Conservation (phyloP, 1,140 invertebrate genomes). For the Brachionus koreanus region DNA sequence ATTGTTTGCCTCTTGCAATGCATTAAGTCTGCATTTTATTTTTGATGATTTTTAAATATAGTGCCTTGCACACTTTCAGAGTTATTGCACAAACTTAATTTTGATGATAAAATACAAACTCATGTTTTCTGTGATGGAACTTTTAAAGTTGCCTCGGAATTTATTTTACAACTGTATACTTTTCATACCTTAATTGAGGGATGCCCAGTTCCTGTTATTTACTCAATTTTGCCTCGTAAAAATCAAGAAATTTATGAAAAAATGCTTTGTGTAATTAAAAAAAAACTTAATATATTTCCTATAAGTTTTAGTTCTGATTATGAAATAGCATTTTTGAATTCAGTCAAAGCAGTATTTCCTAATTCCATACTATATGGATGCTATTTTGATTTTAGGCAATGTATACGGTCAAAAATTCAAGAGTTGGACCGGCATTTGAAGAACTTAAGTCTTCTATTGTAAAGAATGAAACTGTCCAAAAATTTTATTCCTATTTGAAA, state of each 20-base stretch:
- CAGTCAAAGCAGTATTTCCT: not conserved
- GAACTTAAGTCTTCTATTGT: too few species aligned
- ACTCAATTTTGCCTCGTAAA: not conserved
- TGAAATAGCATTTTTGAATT: not conserved
- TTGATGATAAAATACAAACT: too few species aligned
- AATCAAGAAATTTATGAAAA: not conserved
- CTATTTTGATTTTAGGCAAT: not conserved
- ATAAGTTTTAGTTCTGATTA: too few species aligned
- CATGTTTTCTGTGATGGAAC: conserved; percentile 1
- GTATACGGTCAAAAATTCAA: not conserved
- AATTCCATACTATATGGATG: not conserved
- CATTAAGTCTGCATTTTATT: too few species aligned
- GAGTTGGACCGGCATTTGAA: not conserved
- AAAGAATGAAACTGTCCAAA: too few species aligned
- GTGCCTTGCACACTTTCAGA: too few species aligned
- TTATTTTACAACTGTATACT: not conserved
- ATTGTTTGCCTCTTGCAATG: too few species aligned
- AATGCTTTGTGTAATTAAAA: not conserved
- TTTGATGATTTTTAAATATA: too few species aligned
- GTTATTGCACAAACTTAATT: too few species aligned
- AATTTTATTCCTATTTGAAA: too few species aligned
- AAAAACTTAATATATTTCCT: too few species aligned
- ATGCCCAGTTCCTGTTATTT: not conserved
- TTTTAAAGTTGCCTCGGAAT: not conserved
- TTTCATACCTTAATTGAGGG: not conserved